A percentile compares a stretch with the other conserved stretches of the same genome.
Evolutionary conservation across 2,888 invertebrate genomes (phyloP).

Genomic region (Perizoma flavofasciatum): DNA sequence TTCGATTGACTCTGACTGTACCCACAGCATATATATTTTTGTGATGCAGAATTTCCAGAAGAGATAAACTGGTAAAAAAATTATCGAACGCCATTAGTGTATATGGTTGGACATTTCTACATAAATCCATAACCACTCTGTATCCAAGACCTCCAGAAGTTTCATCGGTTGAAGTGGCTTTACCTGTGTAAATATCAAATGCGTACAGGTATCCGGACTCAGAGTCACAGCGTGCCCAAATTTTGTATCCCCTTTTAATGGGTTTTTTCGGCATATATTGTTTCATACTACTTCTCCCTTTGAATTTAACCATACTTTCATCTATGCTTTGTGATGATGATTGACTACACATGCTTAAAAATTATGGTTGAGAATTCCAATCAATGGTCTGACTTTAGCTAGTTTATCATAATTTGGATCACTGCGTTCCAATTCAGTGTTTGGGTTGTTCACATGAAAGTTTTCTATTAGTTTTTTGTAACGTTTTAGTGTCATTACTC

Average conservation of each 20-base stretch:
- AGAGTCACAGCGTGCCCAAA: conserved; percentile 12
- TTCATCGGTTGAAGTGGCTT: conserved; percentile 12
- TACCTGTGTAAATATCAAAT: conserved; percentile 25
- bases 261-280: conserved; percentile 34
- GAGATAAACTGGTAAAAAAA: conserved; percentile 10
- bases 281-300: conserved; percentile 27
- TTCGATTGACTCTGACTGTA: conserved; percentile 16
- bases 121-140: conserved; percentile 18
- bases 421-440: conserved; percentile 23
- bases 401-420: conserved; percentile 31
- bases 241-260: conserved; percentile 24
- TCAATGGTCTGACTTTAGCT: conserved; percentile 10
- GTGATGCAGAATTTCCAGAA: conserved; percentile 6
- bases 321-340: conserved; percentile 21
- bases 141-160: conserved; percentile 12
- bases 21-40: conserved; percentile 15
- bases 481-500: conserved; percentile 21
- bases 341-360: conserved; percentile 14
- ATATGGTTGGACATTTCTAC: conserved; percentile 10
- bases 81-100: conserved; percentile 18
- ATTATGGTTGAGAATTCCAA: conserved; percentile 31
- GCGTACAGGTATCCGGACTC: conserved; percentile 29
- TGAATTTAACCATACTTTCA: conserved; percentile 34
- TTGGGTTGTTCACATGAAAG: conserved; percentile 26
- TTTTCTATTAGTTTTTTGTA: conserved; percentile 39